phyloP scores from a whole-genome alignment of 2,888 invertebrate species.

The Lissocephala sabroskyi region DNA sequence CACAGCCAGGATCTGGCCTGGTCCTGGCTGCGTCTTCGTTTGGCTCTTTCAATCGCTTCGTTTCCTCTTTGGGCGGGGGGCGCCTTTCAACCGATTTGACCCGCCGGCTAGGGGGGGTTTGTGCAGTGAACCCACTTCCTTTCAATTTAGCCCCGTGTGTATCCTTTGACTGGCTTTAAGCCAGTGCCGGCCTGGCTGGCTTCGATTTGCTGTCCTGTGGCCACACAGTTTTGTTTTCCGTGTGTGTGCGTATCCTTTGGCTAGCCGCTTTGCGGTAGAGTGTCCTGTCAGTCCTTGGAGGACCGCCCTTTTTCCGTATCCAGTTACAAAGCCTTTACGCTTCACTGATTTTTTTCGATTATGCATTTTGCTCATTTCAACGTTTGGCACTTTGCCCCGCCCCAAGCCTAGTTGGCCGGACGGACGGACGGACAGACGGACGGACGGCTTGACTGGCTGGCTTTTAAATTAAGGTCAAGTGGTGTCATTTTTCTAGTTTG shows the following conservation, averaged over 20 bases:
- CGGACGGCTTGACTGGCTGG: not conserved
- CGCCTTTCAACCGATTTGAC: no score
- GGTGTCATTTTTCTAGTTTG: conserved; percentile 11
- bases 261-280: no score
- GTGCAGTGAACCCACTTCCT: conserved; percentile 42
- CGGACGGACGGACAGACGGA: not conserved
- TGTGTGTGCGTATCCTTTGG: conserved; percentile 13
- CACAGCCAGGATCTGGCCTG: not conserved
- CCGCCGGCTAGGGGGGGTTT: not conserved
- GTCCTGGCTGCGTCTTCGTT: not conserved
- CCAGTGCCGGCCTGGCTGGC: conserved; percentile 1
- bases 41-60: not conserved
- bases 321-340: conserved; percentile 64
- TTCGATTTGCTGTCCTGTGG: no score
- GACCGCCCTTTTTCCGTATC: conserved; percentile 36
- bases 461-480: conserved; percentile 44
- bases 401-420: no score
- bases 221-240: no score
- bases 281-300: no score
- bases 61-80: not conserved
- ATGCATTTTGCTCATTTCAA: conserved; percentile 56
- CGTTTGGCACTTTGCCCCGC: conserved; percentile 15
- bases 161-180: conserved; percentile 13
- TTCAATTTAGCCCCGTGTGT: conserved; percentile 39
- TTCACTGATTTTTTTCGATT: conserved; percentile 61